Percentiles rank a stretch among this genome's conserved stretches.
These are phyloP conservation scores for Hyla sarda DNA, from an alignment of 2,113 vertebrate species.

Conservation along the genomic window DNA sequence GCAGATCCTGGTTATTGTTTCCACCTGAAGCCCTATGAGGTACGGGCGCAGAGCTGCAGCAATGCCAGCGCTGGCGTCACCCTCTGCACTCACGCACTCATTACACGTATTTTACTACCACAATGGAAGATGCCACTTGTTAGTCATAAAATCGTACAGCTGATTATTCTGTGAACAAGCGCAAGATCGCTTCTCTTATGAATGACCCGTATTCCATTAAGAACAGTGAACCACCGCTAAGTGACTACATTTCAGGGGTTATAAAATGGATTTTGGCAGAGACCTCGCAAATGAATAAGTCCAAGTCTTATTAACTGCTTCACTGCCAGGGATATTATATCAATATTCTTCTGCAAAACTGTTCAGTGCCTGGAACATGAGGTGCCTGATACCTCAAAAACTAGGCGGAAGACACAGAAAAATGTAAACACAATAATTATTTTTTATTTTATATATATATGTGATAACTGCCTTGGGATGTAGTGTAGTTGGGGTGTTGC, in stretches of 20 bases:
- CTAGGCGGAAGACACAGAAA: too few species aligned
- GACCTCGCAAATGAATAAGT: background rate
- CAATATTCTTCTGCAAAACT: background rate
- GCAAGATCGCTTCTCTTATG: conserved; percentile 26
- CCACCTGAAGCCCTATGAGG: background rate
- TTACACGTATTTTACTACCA: background rate
- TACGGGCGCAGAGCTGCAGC: background rate
- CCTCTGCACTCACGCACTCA: background rate
- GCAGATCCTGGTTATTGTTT: background rate
- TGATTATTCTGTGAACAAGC: conserved; percentile 35
- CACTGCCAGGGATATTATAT: background rate
- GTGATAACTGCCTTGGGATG: too few species aligned
- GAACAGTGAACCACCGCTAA: conserved; percentile 33
- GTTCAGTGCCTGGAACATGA: background rate
- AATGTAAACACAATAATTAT: too few species aligned
- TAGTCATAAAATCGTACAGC: conserved; percentile 31
- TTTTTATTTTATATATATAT: too few species aligned
- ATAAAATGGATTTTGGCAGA: conserved; percentile 34
- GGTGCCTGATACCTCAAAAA: background rate
- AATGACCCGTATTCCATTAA: conserved; percentile 38
- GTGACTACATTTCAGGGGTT: conserved; percentile 19
- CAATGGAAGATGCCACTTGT: conserved; percentile 28
- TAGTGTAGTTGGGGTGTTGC: too few species aligned
- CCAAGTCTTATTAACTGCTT: background rate
- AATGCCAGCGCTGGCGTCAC: background rate